A percentile compares a stretch with the other conserved stretches of the same genome.
phyloP scores from a whole-genome alignment of 2,888 invertebrate genomes.

The Ectemnius lituratus region DNA sequence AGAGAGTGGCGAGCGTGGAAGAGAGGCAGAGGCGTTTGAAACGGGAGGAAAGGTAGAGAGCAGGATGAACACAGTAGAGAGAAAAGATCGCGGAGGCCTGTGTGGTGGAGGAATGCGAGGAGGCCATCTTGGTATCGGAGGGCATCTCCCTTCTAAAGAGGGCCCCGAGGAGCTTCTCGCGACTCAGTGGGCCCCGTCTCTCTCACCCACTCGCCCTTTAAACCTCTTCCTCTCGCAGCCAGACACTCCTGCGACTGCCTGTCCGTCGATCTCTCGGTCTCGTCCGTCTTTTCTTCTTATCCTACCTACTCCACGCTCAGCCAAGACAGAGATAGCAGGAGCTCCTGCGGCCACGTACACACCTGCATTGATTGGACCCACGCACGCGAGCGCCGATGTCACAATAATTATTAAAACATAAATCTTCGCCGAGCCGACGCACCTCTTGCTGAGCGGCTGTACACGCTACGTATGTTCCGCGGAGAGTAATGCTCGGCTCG shows the following conservation, averaged over 20 bases:
- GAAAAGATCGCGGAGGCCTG: conserved; percentile 33
- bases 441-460: conserved; percentile 10
- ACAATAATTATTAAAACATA: conserved; percentile 72
- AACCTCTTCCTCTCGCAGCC: conserved; percentile 22
- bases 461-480: conserved; percentile 8
- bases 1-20: conserved; percentile 11
- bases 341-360: conserved; percentile 43
- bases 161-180: conserved; percentile 54
- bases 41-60: not conserved
- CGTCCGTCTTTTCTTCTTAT: conserved; percentile 44
- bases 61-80: conserved; percentile 24
- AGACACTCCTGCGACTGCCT: conserved; percentile 40
- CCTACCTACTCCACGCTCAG: not conserved
- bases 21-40: conserved; percentile 12
- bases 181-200: conserved; percentile 6
- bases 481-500: conserved; percentile 12
- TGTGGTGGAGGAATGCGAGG: conserved; percentile 71
- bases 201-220: conserved; percentile 21
- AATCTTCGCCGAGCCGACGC: conserved; percentile 56
- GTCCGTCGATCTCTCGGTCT: conserved; percentile 51
- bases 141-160: conserved; percentile 65
- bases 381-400: conserved; percentile 66
- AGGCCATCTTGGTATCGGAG: conserved; percentile 73
- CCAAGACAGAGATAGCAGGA: not conserved
- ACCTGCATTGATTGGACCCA: conserved; percentile 59